phyloP scores from a whole-genome alignment of 1,140 invertebrate species.

The Melipona quadrifasciata region DNA sequence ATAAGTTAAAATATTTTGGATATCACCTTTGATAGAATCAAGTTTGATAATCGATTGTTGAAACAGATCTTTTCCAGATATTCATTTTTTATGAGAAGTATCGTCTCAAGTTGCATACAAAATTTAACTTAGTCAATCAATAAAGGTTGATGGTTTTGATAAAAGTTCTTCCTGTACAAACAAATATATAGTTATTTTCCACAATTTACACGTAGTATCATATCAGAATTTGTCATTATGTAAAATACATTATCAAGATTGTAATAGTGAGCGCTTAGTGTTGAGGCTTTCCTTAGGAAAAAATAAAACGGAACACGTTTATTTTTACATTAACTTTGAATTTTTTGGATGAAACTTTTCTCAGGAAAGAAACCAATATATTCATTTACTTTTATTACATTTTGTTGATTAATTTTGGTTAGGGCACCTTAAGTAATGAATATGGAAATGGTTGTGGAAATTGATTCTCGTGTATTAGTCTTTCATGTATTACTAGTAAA shows the following conservation, averaged over 20 bases:
- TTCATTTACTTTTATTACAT: not conserved
- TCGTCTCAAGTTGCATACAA: conserved; percentile 32
- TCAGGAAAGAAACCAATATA: not conserved
- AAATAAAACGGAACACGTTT: not conserved
- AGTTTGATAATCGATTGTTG: conserved; percentile 44
- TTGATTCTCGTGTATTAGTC: conserved; percentile 47
- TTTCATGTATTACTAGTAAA: conserved; percentile 50
- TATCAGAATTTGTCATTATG: conserved; percentile 40
- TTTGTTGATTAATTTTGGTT: conserved; percentile 23
- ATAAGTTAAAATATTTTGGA: conserved; percentile 56
- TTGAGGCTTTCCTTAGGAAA: not conserved
- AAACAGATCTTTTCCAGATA: conserved; percentile 37
- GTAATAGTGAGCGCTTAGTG: conserved; percentile 15
- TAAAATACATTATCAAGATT: conserved; percentile 20
- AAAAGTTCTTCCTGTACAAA: conserved; percentile 54
- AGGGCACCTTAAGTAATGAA: conserved; percentile 2
- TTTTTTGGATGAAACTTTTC: conserved; percentile 9
- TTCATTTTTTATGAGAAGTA: conserved; percentile 33
- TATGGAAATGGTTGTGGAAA: conserved; percentile 42
- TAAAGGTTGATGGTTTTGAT: conserved; percentile 50
- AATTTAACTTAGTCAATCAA: conserved; percentile 52
- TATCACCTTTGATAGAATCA: conserved; percentile 52
- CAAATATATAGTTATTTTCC: conserved; percentile 50
- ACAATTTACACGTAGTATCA: conserved; percentile 49
- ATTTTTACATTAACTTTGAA: conserved; percentile 3